Conservation (phyloP, 2,888 invertebrate species). For the Hypercompe scribonia region DNA sequence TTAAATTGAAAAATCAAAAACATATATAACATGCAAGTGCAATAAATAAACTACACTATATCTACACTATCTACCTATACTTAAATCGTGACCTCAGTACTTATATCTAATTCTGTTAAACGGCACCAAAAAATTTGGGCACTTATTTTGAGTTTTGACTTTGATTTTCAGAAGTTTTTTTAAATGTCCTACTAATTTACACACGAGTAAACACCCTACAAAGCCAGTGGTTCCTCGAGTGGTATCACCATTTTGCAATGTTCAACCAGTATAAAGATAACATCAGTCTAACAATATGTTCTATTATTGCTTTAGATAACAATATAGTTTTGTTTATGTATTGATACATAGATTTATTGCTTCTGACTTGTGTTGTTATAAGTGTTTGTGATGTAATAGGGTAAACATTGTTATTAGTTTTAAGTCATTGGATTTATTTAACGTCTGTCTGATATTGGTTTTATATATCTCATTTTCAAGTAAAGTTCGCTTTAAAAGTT, state of each 20-base stretch:
- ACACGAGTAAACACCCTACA: conserved; percentile 51
- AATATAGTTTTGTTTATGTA: conserved; percentile 59
- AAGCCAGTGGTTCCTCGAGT: conserved; percentile 62
- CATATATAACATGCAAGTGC: too few species aligned
- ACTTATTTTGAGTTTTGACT: too few species aligned
- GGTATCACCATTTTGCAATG: conserved; percentile 70
- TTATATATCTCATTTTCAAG: background rate
- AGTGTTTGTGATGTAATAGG: conserved; percentile 40
- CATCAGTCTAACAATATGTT: conserved; percentile 78
- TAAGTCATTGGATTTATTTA: background rate
- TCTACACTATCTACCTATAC: background rate
- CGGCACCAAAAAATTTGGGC: too few species aligned
- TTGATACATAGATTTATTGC: conserved; percentile 66
- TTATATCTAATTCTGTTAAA: too few species aligned
- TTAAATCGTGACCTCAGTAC: background rate
- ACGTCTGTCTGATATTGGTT: background rate
- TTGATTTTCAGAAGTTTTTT: background rate
- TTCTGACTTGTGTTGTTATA: conserved; percentile 56
- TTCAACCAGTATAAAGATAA: conserved; percentile 79
- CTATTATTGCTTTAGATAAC: conserved; percentile 65
- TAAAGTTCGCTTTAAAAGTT: background rate
- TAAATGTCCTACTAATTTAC: conserved; percentile 22
- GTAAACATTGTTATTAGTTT: conserved; percentile 41
- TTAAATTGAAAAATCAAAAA: too few species aligned
- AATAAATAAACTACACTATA: too few species aligned